Evolutionary conservation across 2,797 vertebrate genomes (phyloP).

Genomic region (Valencia hispanica): DNA sequence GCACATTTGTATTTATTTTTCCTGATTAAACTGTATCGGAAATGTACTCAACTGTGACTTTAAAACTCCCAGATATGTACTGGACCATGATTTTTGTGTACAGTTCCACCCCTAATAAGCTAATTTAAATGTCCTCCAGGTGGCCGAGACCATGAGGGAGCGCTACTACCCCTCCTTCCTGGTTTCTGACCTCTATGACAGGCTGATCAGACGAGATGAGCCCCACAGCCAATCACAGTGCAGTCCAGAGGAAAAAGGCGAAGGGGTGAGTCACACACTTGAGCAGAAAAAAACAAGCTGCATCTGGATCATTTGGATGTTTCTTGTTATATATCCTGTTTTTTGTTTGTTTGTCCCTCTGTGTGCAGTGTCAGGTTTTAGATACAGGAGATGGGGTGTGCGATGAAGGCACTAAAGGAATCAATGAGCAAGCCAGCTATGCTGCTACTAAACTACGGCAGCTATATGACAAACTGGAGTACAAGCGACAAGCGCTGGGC

Average conservation of each 20-base stretch:
- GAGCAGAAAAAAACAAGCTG: not conserved
- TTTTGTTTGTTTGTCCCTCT: not conserved
- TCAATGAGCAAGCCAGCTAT: conserved; percentile 93
- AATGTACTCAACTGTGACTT: too few species aligned
- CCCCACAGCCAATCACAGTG: conserved; percentile 77
- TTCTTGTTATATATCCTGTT: not conserved
- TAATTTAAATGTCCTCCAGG: conserved; percentile 49
- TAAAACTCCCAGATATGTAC: too few species aligned
- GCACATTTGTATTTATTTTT: too few species aligned
- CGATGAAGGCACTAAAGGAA: conserved; percentile 88
- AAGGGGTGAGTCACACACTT: conserved; percentile 80
- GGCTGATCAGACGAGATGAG: conserved; percentile 88
- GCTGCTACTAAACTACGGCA: conserved; percentile 92
- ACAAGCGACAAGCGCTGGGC: conserved; percentile 94
- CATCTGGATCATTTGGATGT: not conserved
- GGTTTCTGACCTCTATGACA: conserved; percentile 94
- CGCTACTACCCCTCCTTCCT: conserved; percentile 97
- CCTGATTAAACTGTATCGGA: too few species aligned
- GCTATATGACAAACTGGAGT: conserved; percentile 94
- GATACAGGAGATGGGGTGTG: conserved; percentile 83
- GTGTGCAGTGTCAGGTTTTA: conserved; percentile 81
- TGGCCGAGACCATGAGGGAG: conserved; percentile 90
- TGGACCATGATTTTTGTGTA: too few species aligned
- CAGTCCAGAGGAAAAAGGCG: conserved; percentile 88
- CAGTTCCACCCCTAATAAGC: too few species aligned